Base-by-base conservation (phyloP, 2,888 invertebrate species). In the Drosophila bunnanda region DNA sequence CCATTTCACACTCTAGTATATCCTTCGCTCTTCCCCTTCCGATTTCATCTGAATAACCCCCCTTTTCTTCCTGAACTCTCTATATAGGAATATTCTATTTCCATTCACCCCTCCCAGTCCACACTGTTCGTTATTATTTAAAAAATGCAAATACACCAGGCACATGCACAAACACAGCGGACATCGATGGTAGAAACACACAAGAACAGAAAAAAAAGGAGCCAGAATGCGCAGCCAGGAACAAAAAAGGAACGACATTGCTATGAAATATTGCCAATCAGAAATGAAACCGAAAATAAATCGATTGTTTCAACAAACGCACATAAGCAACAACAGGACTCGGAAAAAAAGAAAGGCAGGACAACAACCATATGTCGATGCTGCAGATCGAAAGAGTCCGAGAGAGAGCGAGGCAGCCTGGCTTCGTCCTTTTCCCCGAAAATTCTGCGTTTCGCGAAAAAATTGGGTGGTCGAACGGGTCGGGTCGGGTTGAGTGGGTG, bases 281-380 rank as follows among this genome's bases (percentile, higher is more conserved):
- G 89, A 90, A 91, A 90, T 90, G 89, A 90, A 91, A 91, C 87
- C 89, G 91, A 90, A 91, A 90, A 90, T 90, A 89, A 89, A 90
- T 90, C 90, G 91, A 90, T 90, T 82, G 89, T 85, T 83, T 84
- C 83, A 88, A 86, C 89, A 85, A 71, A 85, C 79, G 85, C 81
- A 82, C 68, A 65, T 67, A 66, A 17, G 25, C 30, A 69, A 66
- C 74, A 70, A 62, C 77, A 79, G 73, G 64, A 52, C 32, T n/a
- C 4, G 4, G 30, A 48, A 32, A 8, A 17, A 43, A 1, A 34
- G 20, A 34, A 30, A 32, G n/a, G 12, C 38, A 44, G 46, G 44
- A 39, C 56, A 68, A 69, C 72, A 64, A 53, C 72, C 43, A 64
- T 28, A 54, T 52, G 65, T 22, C 52, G 25, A n/a, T 38, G 62